phyloP scores from a whole-genome alignment of 2,888 invertebrate genomes.

The Gnatocerus cornutus region DNA sequence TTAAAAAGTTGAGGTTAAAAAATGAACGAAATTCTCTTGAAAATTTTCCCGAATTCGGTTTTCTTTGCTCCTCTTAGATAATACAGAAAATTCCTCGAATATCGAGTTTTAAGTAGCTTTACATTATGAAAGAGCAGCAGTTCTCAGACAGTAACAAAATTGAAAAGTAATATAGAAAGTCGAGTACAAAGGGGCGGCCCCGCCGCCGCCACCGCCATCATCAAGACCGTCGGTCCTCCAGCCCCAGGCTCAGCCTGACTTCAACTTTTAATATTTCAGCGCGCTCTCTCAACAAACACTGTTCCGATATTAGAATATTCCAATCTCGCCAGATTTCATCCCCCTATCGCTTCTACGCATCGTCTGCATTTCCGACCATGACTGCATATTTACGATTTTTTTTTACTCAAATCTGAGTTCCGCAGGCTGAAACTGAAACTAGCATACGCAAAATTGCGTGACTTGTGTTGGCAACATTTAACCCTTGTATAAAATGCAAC shows the following conservation, averaged over 20 bases:
- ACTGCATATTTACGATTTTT: constrained; percentile 4
- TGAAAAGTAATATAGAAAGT: constrained; percentile 54
- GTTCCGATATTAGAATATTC: constrained; percentile 70
- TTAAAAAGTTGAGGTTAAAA: too few relatives aligned
- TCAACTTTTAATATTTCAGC: constrained; percentile 65
- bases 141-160: constrained; percentile 51
- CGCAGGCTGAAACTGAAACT: constrained; percentile 20
- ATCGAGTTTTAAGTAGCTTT: constrained; percentile 17
- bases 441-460: constrained; percentile 54
- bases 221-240: constrained; percentile 50
- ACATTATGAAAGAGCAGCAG: constrained; percentile 25
- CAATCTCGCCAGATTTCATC: constrained; percentile 69
- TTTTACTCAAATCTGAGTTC: background rate
- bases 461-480: constrained; percentile 63
- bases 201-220: constrained; percentile 47
- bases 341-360: constrained; percentile 49
- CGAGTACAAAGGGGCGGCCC: constrained; percentile 55
- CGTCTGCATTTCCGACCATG: constrained; percentile 30
- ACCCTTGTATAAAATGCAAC: constrained; percentile 68
- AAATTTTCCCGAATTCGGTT: too few relatives aligned
- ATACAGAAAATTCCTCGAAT: constrained; percentile 1
- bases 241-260: constrained; percentile 57
- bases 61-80: too few relatives aligned
- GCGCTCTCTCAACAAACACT: constrained; percentile 63
- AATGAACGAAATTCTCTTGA: too few relatives aligned